phyloP scores from a whole-genome alignment of 1,140 invertebrate genomes.

The Acromyrmex heyeri region DNA sequence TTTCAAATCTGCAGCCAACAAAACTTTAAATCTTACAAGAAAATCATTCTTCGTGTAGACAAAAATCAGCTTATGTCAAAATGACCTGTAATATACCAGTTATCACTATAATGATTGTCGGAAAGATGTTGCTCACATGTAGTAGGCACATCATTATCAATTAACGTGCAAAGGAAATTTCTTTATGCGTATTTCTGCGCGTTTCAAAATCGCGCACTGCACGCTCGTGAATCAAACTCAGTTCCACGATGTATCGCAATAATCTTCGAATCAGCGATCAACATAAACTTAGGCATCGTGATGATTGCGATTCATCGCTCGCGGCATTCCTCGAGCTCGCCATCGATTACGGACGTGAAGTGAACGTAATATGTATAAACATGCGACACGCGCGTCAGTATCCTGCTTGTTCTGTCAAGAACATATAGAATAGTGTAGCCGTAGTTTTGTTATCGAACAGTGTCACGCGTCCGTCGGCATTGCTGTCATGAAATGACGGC shows the following conservation, averaged over 20 bases:
- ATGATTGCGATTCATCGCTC: constrained; percentile 10
- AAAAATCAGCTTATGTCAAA: not conserved
- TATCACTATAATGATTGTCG: not conserved
- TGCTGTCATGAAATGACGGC: constrained; percentile 10
- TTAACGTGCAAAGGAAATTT: not conserved
- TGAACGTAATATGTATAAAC: constrained; percentile 30
- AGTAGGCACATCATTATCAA: not conserved
- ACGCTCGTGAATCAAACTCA: constrained; percentile 20
- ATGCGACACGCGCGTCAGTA: not conserved
- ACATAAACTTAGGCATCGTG: constrained; percentile 13
- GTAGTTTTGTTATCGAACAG: constrained; percentile 32
- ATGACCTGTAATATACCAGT: not conserved
- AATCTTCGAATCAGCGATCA: constrained; percentile 35
- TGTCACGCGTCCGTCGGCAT: constrained; percentile 14
- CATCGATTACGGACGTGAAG: not conserved
- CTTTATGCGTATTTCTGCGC: not conserved
- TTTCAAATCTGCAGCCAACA: not conserved
- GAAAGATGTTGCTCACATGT: not conserved
- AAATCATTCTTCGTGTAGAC: not conserved
- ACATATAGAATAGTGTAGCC: constrained; percentile 15
- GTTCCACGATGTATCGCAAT: not conserved
- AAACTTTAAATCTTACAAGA: no score
- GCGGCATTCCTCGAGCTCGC: constrained; percentile 5
- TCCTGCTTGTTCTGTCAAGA: constrained; percentile 27
- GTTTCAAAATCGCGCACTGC: not conserved